Percentiles rank a stretch among this genome's conserved stretches.
Conservation (phyloP, 2,888 invertebrate genomes). For the Platynereis dumerilii region DNA sequence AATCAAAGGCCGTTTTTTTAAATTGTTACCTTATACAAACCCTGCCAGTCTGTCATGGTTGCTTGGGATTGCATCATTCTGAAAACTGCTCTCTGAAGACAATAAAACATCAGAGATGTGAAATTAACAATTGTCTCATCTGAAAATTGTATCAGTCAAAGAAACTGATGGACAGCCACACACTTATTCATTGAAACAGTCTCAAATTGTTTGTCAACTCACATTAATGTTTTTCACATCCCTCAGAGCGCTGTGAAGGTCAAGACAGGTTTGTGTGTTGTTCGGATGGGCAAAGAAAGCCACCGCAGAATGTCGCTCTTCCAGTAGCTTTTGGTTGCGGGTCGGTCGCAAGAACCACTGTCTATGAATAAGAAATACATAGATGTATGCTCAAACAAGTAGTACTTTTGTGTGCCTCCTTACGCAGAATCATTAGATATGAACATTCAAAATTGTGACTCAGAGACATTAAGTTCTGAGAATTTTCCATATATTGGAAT, state of each 20-base stretch:
- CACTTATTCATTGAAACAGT: background rate
- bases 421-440: no score
- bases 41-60: constrained; percentile 74
- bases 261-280: constrained; percentile 26
- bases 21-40: constrained; percentile 75
- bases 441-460: no score
- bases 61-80: constrained; percentile 73
- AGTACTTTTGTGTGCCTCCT: no score
- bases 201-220: background rate
- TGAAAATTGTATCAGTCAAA: background rate
- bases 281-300: constrained; percentile 69
- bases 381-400: no score
- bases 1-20: no score
- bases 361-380: constrained; percentile 24
- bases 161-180: background rate
- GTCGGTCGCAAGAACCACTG: constrained; percentile 76
- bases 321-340: constrained; percentile 69
- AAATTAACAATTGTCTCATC: background rate
- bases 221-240: constrained; percentile 32
- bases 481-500: no score
- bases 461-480: no score
- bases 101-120: background rate
- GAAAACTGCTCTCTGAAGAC: constrained; percentile 69
- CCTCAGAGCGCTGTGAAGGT: constrained; percentile 27
- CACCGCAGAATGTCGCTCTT: constrained; percentile 74